phyloP scores from a whole-genome alignment of 2,888 invertebrate genomes.

The Drosophila helvetica region DNA sequence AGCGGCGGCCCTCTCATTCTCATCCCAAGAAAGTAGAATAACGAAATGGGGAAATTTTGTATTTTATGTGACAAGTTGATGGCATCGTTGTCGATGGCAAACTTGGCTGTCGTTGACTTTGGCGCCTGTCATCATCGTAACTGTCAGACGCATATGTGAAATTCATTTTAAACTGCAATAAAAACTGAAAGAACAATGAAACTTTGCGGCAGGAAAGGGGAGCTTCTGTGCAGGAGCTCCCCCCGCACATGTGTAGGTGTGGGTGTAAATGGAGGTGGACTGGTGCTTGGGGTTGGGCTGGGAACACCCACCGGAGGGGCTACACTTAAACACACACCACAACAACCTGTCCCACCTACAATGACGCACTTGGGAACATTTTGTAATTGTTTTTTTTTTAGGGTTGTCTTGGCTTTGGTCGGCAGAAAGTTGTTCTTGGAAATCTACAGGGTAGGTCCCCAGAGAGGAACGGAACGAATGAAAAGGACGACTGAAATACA shows the following conservation, averaged over 20 bases:
- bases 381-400: conserved; percentile 62
- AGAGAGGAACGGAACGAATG: conserved; percentile 7
- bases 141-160: conserved; percentile 53
- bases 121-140: conserved; percentile 55
- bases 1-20: conserved; percentile 25
- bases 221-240: neutral
- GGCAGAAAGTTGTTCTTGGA: conserved; percentile 5
- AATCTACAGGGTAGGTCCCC: conserved; percentile 6
- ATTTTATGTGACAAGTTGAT: conserved; percentile 55
- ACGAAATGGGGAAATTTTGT: conserved; percentile 46
- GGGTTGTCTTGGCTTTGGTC: conserved; percentile 15
- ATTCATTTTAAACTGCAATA: conserved; percentile 70
- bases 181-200: conserved; percentile 58
- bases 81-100: neutral
- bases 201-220: conserved; percentile 31
- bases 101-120: conserved; percentile 26
- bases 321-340: conserved; percentile 50
- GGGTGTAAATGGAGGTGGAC: neutral
- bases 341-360: conserved; percentile 37
- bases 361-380: conserved; percentile 61
- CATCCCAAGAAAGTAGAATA: conserved; percentile 12
- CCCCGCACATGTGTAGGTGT: neutral
- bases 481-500: conserved; percentile 16
- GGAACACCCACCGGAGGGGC: conserved; percentile 11
- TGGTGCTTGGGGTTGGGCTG: neutral